Evolutionary conservation across 2,888 invertebrate genomes (phyloP).

Genomic region (Pardosa pseudoannulata): DNA sequence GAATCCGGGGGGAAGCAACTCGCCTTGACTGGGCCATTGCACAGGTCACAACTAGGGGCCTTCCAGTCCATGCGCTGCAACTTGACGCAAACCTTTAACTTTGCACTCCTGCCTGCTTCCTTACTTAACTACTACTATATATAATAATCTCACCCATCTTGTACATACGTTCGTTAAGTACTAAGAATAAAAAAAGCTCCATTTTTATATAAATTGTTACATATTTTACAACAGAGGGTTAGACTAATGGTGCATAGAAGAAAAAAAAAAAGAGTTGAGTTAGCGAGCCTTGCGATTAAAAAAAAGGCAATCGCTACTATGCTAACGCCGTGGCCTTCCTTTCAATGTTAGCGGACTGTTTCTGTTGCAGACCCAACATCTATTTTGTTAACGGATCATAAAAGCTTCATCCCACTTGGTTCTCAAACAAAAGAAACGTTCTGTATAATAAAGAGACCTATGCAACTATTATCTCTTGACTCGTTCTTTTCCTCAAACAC

Average conservation of each 20-base stretch:
- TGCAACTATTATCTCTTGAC: conserved; percentile 63
- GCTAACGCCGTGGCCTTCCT: conserved; percentile 73
- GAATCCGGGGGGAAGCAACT: conserved; percentile 51
- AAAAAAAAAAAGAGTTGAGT: conserved; percentile 35
- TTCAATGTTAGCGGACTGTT: conserved; percentile 73
- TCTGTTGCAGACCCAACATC: conserved; percentile 73
- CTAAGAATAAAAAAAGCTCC: conserved; percentile 62
- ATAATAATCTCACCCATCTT: conserved; percentile 72
- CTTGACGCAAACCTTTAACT: conserved; percentile 70
- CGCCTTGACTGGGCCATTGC: conserved; percentile 71
- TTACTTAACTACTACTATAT: conserved; percentile 68
- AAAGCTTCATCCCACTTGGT: conserved; percentile 73
- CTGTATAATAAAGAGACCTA: conserved; percentile 73
- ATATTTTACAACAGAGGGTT: conserved; percentile 72
- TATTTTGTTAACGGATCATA: conserved; percentile 73
- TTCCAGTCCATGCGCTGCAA: conserved; percentile 70
- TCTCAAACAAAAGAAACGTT: conserved; percentile 66
- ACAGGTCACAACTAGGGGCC: conserved; percentile 71
- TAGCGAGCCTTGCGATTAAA: conserved; percentile 60
- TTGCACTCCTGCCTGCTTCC: conserved; percentile 73
- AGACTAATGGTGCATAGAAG: conserved; percentile 71
- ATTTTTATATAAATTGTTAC: conserved; percentile 73
- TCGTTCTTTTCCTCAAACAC: background rate
- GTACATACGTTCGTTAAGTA: conserved; percentile 73
- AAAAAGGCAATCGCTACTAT: conserved; percentile 64